A percentile compares a stretch with the other conserved stretches of the same genome.
These are phyloP conservation scores for Tetragonula carbonaria DNA, from an alignment of 2,888 invertebrate species.

Conservation along the genomic window DNA sequence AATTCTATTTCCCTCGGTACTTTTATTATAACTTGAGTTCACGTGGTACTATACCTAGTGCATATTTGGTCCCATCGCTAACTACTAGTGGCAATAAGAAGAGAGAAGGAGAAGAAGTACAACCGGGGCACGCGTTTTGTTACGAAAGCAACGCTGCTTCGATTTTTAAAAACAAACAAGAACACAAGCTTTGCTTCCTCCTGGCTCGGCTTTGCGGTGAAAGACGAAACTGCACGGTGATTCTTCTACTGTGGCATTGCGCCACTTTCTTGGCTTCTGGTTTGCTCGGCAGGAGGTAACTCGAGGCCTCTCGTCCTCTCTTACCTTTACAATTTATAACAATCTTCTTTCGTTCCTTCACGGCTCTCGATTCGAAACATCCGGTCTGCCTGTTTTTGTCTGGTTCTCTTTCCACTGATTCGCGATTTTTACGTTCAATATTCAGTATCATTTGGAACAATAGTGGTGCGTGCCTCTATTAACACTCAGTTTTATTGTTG, in stretches of 20 bases:
- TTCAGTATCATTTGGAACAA: no score
- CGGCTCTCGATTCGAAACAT: not conserved
- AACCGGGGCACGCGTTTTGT: constrained; percentile 14
- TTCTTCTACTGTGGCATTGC: constrained; percentile 64
- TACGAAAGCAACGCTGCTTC: constrained; percentile 27
- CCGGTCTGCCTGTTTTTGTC: not conserved
- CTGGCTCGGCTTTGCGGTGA: constrained; percentile 70
- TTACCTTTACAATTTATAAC: not conserved
- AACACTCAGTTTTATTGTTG: no score
- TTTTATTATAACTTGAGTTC: no score
- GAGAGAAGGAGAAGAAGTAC: not conserved
- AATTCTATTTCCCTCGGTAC: no score
- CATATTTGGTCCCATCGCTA: no score
- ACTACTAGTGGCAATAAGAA: not conserved
- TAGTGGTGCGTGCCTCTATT: no score
- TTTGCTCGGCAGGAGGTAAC: constrained; percentile 58
- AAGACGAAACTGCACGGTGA: constrained; percentile 68
- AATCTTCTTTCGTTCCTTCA: not conserved
- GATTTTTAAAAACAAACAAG: constrained; percentile 47
- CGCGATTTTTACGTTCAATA: not conserved
- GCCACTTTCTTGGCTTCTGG: constrained; percentile 69
- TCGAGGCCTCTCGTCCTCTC: constrained; percentile 42
- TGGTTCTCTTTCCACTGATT: not conserved
- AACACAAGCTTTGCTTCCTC: constrained; percentile 67
- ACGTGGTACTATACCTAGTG: no score